Percentiles rank a stretch among this genome's conserved stretches.
Evolutionary conservation across 1,140 invertebrate species (phyloP).

Genomic region (Matsumurasca onukii): DNA sequence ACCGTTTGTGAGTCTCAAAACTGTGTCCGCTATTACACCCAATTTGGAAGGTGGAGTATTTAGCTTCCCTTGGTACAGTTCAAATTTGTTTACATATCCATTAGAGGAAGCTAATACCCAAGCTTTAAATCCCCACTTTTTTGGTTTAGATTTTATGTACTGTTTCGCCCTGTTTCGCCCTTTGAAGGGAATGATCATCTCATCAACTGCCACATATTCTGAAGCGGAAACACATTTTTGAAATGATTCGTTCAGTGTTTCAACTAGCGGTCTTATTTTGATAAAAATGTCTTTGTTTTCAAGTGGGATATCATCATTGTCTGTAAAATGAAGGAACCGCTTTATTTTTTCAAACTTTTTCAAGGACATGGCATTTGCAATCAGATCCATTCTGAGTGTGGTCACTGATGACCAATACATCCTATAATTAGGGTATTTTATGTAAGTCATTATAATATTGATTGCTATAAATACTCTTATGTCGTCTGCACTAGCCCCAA

Average conservation of each 20-base stretch:
- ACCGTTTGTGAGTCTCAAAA: constrained; percentile 23
- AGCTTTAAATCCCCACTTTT: constrained; percentile 36
- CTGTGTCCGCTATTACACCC: constrained; percentile 33
- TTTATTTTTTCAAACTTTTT: constrained; percentile 28
- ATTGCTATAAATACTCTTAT: background rate
- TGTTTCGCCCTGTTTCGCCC: background rate
- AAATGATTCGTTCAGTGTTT: constrained; percentile 25
- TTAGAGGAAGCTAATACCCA: constrained; percentile 32
- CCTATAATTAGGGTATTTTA: constrained; percentile 14
- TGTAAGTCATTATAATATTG: background rate
- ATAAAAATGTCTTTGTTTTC: constrained; percentile 36
- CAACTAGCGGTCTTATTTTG: constrained; percentile 33
- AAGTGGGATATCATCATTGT: constrained; percentile 31
- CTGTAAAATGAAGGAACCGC: constrained; percentile 25
- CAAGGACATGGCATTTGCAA: constrained; percentile 9
- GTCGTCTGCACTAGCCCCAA: background rate
- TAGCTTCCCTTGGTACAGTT: constrained; percentile 38
- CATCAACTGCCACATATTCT: background rate
- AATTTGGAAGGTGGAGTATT: background rate
- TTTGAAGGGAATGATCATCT: constrained; percentile 13
- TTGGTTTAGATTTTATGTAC: constrained; percentile 22
- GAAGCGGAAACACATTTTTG: constrained; percentile 18
- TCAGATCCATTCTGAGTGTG: background rate
- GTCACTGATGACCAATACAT: background rate
- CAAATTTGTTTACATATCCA: constrained; percentile 39